These are phyloP conservation scores for Triops longicaudatus DNA, from an alignment of 1,140 invertebrate species.

Conservation along the genomic window DNA sequence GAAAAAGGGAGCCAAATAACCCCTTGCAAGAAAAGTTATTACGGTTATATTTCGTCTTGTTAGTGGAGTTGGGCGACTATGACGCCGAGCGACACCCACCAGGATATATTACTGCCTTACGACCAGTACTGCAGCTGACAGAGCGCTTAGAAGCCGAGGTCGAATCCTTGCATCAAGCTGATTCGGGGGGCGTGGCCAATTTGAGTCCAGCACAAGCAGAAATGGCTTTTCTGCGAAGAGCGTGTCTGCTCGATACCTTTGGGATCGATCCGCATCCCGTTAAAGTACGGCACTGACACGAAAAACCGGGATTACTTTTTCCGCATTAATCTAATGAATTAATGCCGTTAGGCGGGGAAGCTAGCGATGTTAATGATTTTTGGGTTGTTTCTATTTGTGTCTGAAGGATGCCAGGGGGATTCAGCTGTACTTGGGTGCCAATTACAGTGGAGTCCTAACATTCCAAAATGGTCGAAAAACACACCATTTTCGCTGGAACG, in stretches of 20 bases:
- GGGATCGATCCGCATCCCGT: constrained; percentile 95
- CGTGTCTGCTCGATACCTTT: constrained; percentile 85
- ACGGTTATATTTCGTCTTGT: constrained; percentile 11
- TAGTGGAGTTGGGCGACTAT: constrained; percentile 91
- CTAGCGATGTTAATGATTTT: not conserved
- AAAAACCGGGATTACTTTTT: not conserved
- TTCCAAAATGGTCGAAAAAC: constrained; percentile 87
- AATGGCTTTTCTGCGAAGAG: constrained; percentile 73
- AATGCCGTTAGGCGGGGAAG: constrained; percentile 9
- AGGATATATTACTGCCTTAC: constrained; percentile 85
- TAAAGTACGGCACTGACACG: constrained; percentile 56
- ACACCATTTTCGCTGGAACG: constrained; percentile 89
- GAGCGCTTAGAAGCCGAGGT: constrained; percentile 77
- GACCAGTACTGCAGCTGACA: constrained; percentile 85
- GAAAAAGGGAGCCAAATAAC: too few species aligned
- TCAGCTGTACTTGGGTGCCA: constrained; percentile 88
- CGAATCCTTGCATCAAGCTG: constrained; percentile 73
- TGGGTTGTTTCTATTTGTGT: constrained; percentile 26
- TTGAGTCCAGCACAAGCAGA: constrained; percentile 67
- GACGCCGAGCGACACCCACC: constrained; percentile 77
- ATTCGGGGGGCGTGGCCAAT: constrained; percentile 50
- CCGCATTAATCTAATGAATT: constrained; percentile 20
- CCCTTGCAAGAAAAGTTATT: not conserved
- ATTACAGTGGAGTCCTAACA: constrained; percentile 86
- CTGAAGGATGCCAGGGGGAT: constrained; percentile 76